These are phyloP conservation scores for Gryon sp. DNA, from an alignment of 1,140 invertebrate species.

Conservation along the genomic window DNA sequence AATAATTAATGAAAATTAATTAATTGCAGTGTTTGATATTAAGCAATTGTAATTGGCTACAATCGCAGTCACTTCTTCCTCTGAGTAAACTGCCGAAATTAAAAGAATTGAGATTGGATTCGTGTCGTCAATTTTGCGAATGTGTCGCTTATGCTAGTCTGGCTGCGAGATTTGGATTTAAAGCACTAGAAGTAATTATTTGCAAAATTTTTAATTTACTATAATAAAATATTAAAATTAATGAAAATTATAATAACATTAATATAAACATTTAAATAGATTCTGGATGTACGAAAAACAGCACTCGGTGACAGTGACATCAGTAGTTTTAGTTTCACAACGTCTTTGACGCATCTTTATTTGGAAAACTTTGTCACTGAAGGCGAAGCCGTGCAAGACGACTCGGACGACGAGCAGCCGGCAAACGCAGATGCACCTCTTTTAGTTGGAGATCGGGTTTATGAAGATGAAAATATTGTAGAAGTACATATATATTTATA, in stretches of 20 bases:
- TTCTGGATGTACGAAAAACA: slow-evolving; percentile 84
- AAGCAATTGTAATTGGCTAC: slow-evolving; percentile 85
- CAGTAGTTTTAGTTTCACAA: slow-evolving; percentile 83
- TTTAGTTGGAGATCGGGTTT: slow-evolving; percentile 49
- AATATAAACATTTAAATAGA: slow-evolving; percentile 69
- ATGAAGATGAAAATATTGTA: slow-evolving; percentile 68
- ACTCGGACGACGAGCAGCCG: slow-evolving; percentile 43
- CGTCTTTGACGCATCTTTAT: slow-evolving; percentile 82
- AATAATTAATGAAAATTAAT: neutral
- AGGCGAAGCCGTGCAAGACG: slow-evolving; percentile 57
- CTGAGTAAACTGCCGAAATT: slow-evolving; percentile 85
- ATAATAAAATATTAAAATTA: neutral
- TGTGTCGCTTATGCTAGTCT: slow-evolving; percentile 88
- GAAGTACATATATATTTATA: slow-evolving; percentile 63
- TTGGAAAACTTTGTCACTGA: slow-evolving; percentile 77
- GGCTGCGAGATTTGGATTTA: slow-evolving; percentile 86
- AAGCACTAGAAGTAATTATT: slow-evolving; percentile 81
- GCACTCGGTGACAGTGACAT: slow-evolving; percentile 85
- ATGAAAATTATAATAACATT: slow-evolving; percentile 5
- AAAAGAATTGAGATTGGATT: slow-evolving; percentile 81
- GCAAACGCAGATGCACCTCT: slow-evolving; percentile 29
- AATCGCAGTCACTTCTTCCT: slow-evolving; percentile 84
- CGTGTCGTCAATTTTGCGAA: slow-evolving; percentile 83
- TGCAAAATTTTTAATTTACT: too few species aligned
- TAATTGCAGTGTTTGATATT: slow-evolving; percentile 82